Conservation (phyloP, 2,888 invertebrate species). For the Tachina grossa region DNA sequence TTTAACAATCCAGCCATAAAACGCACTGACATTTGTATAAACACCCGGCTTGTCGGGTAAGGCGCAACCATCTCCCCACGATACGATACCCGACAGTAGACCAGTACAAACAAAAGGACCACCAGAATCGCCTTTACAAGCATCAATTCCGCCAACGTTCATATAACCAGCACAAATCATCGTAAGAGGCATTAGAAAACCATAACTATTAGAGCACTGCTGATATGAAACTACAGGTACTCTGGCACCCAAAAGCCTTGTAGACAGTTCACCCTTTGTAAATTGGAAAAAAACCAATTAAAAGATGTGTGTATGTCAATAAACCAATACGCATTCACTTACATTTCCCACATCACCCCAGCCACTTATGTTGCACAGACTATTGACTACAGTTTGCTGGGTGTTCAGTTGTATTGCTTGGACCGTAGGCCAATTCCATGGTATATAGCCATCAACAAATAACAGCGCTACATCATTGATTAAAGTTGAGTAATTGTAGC, state of each 20-base stretch:
- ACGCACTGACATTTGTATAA: constrained; percentile 78
- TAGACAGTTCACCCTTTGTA: constrained; percentile 60
- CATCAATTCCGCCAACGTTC: constrained; percentile 75
- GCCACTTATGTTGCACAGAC: constrained; percentile 76
- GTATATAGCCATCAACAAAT: constrained; percentile 76
- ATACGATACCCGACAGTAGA: constrained; percentile 76
- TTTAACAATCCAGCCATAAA: constrained; percentile 73
- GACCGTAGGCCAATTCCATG: constrained; percentile 69
- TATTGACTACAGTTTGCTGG: constrained; percentile 13
- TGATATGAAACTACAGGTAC: constrained; percentile 71
- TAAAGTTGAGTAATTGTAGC: constrained; percentile 68
- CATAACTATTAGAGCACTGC: constrained; percentile 72
- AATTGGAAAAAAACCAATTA: neutral
- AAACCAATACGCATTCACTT: constrained; percentile 45
- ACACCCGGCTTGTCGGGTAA: constrained; percentile 75
- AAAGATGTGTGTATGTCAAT: neutral
- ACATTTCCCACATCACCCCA: constrained; percentile 76
- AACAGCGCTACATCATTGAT: constrained; percentile 77
- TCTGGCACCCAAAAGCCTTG: constrained; percentile 63
- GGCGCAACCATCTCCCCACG: constrained; percentile 77
- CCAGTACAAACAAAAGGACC: constrained; percentile 77
- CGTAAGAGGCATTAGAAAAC: constrained; percentile 61
- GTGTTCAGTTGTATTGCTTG: constrained; percentile 72
- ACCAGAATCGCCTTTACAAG: constrained; percentile 80
- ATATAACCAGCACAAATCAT: constrained; percentile 77